Base-by-base conservation (phyloP, 2,888 invertebrate species). In the Catocala nupta region DNA sequence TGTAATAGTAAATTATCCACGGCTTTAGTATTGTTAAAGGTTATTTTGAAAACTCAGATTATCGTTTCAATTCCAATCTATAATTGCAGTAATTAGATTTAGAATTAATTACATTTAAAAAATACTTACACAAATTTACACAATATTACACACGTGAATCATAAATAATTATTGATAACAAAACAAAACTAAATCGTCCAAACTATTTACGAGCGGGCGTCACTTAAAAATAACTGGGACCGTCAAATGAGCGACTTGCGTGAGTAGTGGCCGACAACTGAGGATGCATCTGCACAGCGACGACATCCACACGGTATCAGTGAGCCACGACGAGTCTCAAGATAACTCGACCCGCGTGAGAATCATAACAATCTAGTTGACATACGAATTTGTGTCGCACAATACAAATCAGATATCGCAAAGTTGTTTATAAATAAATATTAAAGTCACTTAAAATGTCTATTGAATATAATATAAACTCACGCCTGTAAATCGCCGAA, bases 211-310 rank as follows among this genome's bases (percentile, higher is more conserved):
- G 56, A n/a, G 44, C 52, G 7, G 43, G 11, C 59, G 16, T 59
- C 53, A 63, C 57, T 55, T 56, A 48, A 59, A 51, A 59, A 62
- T 42, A 68, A 75, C 50, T 60, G 54, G 54, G 60, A 68, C 63
- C 67, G 61, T 63, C 57, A 76, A 71, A 77, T 81, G 86, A 83
- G 88, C 81, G 85, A 76, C 70, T 88, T 69, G 84, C 72, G 55
- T 80, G 87, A 86, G 81, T 72, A 82, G 73, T 85, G 80, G 82
- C 81, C 80, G 78, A 73, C 83, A 81, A 91, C 91, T 91, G 90
- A 82, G 85, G 83, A 81, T 90, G 90, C 90, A 89, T 79, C 72
- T 70, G 79, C 75, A 75, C 64, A 68, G 71, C 79, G 66, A 73
- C 74, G 9, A 5, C 63, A 43, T 71, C 64, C 76, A 85, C 71